Conservation (phyloP, 2,888 invertebrate species). For the Zelleria hepariella region DNA sequence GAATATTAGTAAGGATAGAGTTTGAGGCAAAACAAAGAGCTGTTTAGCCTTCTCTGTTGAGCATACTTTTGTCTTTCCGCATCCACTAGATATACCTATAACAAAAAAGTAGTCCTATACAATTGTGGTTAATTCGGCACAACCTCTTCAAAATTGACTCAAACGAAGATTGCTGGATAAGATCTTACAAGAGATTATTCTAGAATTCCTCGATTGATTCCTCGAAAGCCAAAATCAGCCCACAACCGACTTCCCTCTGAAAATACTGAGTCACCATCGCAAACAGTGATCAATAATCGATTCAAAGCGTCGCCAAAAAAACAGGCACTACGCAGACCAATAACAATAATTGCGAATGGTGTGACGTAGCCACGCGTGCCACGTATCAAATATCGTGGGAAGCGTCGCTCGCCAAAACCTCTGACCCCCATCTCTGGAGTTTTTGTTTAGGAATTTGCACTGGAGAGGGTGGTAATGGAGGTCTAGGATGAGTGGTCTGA, state of each 20-base stretch:
- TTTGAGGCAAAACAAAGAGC: no score
- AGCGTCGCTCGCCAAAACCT: not conserved
- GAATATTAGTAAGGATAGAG: no score
- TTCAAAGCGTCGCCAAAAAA: conserved; percentile 5
- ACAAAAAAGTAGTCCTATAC: no score
- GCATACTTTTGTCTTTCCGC: no score
- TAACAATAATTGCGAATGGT: conserved; percentile 10
- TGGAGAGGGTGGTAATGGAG: not conserved
- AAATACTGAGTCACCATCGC: conserved; percentile 5
- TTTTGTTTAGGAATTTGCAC: not conserved
- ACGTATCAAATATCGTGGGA: conserved; percentile 10
- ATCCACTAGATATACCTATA: no score
- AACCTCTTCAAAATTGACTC: no score
- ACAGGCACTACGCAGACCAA: conserved; percentile 5
- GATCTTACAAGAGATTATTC: not conserved
- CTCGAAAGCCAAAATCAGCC: not conserved
- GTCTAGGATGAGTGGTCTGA: not conserved
- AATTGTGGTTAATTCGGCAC: no score
- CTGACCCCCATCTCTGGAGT: not conserved
- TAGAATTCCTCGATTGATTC: not conserved
- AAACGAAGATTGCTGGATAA: no score
- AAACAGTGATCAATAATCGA: conserved; percentile 3
- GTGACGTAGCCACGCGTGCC: conserved; percentile 9
- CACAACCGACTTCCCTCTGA: not conserved
- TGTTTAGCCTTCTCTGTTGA: no score